Conservation (phyloP, 2,113 vertebrate species). For the Muntiacus muntjak region DNA sequence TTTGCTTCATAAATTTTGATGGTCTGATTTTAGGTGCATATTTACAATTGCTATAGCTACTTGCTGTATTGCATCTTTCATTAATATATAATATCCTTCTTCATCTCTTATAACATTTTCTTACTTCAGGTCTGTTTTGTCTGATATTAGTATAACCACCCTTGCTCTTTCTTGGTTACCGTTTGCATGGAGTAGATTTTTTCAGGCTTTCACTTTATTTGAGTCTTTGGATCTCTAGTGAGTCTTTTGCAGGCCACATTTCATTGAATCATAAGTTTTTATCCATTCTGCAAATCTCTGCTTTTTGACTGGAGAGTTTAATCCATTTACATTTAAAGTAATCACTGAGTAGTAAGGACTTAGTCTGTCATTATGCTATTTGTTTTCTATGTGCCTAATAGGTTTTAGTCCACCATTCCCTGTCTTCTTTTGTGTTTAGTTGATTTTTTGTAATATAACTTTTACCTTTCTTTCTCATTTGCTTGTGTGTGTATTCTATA, state of each 20-base stretch:
- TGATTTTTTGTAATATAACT: neutral
- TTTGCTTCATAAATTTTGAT: neutral
- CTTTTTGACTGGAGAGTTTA: neutral
- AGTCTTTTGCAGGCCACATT: neutral
- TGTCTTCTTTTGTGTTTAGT: neutral
- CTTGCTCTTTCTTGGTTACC: neutral
- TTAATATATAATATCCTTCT: neutral
- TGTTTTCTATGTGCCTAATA: neutral
- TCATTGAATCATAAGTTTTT: neutral
- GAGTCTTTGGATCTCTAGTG: neutral
- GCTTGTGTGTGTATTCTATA: neutral
- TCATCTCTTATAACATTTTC: neutral
- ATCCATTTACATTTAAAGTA: neutral
- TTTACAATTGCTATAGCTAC: neutral
- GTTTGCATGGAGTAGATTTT: neutral
- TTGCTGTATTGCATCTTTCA: fast-evolving
- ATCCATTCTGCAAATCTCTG: neutral
- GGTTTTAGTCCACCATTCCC: neutral
- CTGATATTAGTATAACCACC: neutral
- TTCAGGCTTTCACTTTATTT: neutral
- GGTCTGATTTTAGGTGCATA: neutral
- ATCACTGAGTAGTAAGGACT: no score
- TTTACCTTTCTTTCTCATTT: neutral
- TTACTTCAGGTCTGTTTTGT: neutral
- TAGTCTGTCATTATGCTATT: fast-evolving